phyloP scores from a whole-genome alignment of 1,140 invertebrate genomes.

The Sycophaga agraensis region DNA sequence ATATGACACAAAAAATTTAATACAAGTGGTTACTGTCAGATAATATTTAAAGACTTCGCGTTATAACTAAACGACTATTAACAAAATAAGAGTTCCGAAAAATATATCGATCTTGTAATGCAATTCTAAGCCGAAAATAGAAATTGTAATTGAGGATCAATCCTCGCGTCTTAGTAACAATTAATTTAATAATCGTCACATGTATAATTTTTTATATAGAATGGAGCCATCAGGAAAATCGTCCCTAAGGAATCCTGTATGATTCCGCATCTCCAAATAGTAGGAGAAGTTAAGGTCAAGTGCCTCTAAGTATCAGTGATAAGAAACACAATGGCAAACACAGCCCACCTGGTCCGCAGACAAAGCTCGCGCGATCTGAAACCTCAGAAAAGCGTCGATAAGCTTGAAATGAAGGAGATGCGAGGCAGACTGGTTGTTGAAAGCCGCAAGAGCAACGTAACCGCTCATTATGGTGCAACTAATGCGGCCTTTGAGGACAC shows the following conservation, averaged over 20 bases:
- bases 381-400: constrained; percentile 78
- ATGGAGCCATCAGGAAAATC: constrained; percentile 46
- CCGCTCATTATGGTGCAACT: constrained; percentile 77
- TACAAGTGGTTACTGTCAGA: no score
- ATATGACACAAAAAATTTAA: no score
- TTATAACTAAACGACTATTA: no score
- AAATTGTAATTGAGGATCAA: no score
- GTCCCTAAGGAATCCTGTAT: constrained; percentile 37
- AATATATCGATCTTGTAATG: no score
- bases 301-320: no score
- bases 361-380: constrained; percentile 83
- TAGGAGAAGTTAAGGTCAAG: no score
- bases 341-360: constrained; percentile 80
- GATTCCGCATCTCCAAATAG: constrained; percentile 39
- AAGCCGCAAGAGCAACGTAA: constrained; percentile 50
- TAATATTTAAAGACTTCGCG: no score
- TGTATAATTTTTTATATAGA: constrained; percentile 38
- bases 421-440: constrained; percentile 78
- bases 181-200: no score
- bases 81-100: no score
- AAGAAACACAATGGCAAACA: constrained; percentile 74
- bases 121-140: no score
- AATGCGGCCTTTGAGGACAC: constrained; percentile 85
- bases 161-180: no score
- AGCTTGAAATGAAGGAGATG: constrained; percentile 84